phyloP scores from a whole-genome alignment of 2,888 invertebrate species.

The Sericinus montela region DNA sequence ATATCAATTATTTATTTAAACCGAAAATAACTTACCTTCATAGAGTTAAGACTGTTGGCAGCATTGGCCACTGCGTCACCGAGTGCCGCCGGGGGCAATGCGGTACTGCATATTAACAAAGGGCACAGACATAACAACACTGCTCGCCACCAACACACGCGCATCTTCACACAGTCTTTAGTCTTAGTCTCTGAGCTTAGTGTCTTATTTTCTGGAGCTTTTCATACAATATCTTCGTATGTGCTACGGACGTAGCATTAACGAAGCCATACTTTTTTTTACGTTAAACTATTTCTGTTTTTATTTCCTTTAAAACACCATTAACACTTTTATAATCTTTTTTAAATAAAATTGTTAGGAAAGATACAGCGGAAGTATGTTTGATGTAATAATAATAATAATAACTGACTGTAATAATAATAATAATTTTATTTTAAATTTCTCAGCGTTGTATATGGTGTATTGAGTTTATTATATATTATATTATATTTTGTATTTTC shows the following conservation, averaged over 20 bases:
- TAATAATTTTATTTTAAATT: too few relatives aligned
- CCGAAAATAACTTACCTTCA: conserved; percentile 54
- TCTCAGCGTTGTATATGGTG: too few relatives aligned
- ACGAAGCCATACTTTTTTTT: neutral
- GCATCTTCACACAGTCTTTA: conserved; percentile 35
- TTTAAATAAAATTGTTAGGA: too few relatives aligned
- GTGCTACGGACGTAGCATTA: neutral
- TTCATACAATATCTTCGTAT: neutral
- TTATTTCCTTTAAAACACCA: too few relatives aligned
- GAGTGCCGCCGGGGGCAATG: conserved; percentile 68
- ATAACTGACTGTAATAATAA: too few relatives aligned
- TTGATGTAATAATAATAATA: too few relatives aligned
- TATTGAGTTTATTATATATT: too few relatives aligned
- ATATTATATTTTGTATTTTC: too few relatives aligned
- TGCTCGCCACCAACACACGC: conserved; percentile 52
- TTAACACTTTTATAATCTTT: too few relatives aligned
- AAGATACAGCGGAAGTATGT: too few relatives aligned
- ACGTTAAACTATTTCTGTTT: neutral
- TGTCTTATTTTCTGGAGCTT: neutral
- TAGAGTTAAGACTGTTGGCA: conserved; percentile 69
- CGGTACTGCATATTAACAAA: conserved; percentile 47
- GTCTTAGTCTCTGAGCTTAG: neutral
- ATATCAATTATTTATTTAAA: neutral
- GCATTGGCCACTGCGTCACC: conserved; percentile 73
- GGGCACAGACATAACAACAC: conserved; percentile 50